Conservation (phyloP, 2,888 invertebrate species). For the Nasonovia ribisnigri region DNA sequence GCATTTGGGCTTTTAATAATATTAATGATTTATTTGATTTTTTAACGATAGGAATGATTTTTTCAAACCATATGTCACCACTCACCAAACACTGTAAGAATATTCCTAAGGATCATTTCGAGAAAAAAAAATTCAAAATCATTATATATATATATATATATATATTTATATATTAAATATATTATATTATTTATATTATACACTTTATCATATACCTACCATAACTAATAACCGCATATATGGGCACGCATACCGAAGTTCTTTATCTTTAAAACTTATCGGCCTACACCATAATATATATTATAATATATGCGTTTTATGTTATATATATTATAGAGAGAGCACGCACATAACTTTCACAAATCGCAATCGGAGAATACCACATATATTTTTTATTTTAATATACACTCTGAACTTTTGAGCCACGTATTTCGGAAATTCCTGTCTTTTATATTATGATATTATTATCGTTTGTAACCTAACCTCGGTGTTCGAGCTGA, state of each 20-base stretch:
- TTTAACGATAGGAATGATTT: neutral
- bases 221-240: neutral
- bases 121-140: constrained; percentile 2
- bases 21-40: neutral
- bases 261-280: neutral
- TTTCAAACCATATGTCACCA: neutral
- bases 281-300: neutral
- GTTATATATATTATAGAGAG: neutral
- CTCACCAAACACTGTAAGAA: neutral
- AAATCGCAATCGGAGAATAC: neutral
- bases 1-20: neutral
- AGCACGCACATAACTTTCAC: neutral
- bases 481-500: neutral
- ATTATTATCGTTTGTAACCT: neutral
- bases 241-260: neutral
- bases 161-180: no score
- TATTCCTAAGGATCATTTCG: neutral
- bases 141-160: neutral
- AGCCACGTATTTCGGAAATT: neutral
- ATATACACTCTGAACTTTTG: neutral
- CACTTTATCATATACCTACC: neutral
- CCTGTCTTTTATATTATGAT: neutral
- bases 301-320: neutral
- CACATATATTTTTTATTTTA: neutral
- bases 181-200: no score